Evolutionary conservation across 2,888 invertebrate genomes (phyloP).

Genomic region (Hirtodrosophila trivittata): DNA sequence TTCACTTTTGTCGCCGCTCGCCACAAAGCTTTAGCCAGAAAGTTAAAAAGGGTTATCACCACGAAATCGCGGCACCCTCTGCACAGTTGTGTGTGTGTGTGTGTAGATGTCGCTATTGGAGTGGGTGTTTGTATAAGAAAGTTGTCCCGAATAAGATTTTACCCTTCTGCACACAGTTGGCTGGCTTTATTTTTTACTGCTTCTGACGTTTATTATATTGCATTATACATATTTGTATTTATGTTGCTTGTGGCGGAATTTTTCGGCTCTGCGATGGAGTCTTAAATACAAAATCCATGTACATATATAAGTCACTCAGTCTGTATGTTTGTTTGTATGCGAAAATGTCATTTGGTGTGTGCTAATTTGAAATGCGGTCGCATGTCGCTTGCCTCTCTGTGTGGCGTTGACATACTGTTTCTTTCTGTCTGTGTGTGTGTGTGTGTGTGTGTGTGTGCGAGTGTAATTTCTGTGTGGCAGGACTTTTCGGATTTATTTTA

Average conservation of each 20-base stretch:
- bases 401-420: conserved; percentile 31
- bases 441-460: conserved; percentile 19
- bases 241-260: conserved; percentile 56
- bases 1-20: conserved; percentile 33
- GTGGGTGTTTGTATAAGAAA: background rate
- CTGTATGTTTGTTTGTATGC: conserved; percentile 10
- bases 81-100: conserved; percentile 1
- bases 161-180: conserved; percentile 38
- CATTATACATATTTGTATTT: conserved; percentile 71
- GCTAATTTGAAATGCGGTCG: conserved; percentile 75
- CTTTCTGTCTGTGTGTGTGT: conserved; percentile 11
- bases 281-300: conserved; percentile 44
- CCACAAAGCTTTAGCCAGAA: conserved; percentile 39
- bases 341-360: conserved; percentile 46
- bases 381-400: conserved; percentile 39
- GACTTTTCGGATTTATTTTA: conserved; percentile 72
- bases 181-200: conserved; percentile 44
- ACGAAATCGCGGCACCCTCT: conserved; percentile 41
- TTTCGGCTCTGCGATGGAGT: conserved; percentile 25
- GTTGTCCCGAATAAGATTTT: conserved; percentile 33
- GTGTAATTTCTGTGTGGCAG: conserved; percentile 21
- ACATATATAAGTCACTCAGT: conserved; percentile 9
- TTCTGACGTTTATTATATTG: conserved; percentile 77
- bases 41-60: conserved; percentile 72
- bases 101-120: background rate